phyloP scores from a whole-genome alignment of 2,113 vertebrate species.

The Cariama cristata region DNA sequence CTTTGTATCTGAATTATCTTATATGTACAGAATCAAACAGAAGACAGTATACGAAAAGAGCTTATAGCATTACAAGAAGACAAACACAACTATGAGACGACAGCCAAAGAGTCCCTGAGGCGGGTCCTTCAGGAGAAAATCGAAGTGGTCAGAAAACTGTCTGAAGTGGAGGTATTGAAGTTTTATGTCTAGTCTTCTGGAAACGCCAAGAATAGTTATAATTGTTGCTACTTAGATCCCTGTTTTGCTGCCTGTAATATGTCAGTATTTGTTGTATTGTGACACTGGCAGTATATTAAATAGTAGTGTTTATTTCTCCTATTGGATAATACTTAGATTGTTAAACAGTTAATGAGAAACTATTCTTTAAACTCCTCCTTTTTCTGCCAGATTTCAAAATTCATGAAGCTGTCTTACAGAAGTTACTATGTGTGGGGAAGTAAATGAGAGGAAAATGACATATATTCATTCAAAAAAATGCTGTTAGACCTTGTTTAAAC shows the following conservation, averaged over 20 bases:
- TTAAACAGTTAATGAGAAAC: background rate
- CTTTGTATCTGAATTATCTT: background rate
- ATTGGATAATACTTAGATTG: background rate
- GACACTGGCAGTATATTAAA: background rate
- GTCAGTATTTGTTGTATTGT: background rate
- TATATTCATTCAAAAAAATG: background rate
- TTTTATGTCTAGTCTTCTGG: background rate
- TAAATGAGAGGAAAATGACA: background rate
- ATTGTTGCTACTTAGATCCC: background rate
- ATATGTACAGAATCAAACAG: slow-evolving; percentile 89
- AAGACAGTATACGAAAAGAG: slow-evolving; percentile 96
- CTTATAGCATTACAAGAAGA: slow-evolving; percentile 95
- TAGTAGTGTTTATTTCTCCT: background rate
- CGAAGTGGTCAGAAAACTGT: slow-evolving; percentile 96
- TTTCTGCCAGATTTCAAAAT: background rate
- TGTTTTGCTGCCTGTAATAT: background rate
- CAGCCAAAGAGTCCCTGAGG: slow-evolving; percentile 98
- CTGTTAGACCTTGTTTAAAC: background rate
- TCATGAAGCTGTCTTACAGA: background rate
- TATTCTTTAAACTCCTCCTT: background rate
- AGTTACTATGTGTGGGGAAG: background rate
- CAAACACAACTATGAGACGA: slow-evolving; percentile 99
- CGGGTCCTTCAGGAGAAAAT: slow-evolving; percentile 99
- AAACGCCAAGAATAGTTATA: background rate
- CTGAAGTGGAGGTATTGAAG: slow-evolving; percentile 93